Base-by-base conservation (phyloP, 2,888 invertebrate species). In the Erebia palarica region DNA sequence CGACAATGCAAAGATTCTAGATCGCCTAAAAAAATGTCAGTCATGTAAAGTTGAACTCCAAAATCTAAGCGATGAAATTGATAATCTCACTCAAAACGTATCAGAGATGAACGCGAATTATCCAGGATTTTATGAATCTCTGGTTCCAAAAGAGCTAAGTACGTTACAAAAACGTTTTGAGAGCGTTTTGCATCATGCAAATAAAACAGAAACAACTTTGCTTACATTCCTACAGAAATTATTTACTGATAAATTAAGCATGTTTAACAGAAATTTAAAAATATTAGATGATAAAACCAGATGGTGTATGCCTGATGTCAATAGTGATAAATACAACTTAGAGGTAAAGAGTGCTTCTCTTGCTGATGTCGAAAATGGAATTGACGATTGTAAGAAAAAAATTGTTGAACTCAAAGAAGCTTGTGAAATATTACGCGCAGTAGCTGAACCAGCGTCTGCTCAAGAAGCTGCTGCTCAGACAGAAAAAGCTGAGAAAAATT, bases 261-360 rank as follows among this genome's bases (percentile, higher is more conserved):
- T 96, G 83, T 94, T 98, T 53, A 96, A 97, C 79, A 95, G 98
- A 78, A 96, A 97, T 82, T 94, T 98, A 11, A 94, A 95, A 66
- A 96, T 96, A 1, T 95, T 97, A 76, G 96, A 96, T 75, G 98
- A 99, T 82, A 98, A 98, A 87, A 96, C 98, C 1, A 94, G 95
- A 14, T 98, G 98, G 98, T 99, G 98, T 85, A 95, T 96, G 81
- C 97, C 98, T 0, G 98, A 98, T 82, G 95, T 96, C 1, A 96
- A 96, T 49, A 98, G 97, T 81, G 98, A 99, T 82, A 96, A 96
- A 84, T 98, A 98, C 84, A 98, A 98, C 83, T 94, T 98, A 44
- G 98, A 98, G 92, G 97, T 98, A 0, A 99, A 99, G 89, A 94
- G 96, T 79, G 96, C 96, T 1, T 96, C 97, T 0, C 85, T 98